Evolutionary conservation across 1,140 invertebrate genomes (phyloP), one percentile per base, ranked within the genome.

Genomic region (Temnothorax longispinosus): DNA sequence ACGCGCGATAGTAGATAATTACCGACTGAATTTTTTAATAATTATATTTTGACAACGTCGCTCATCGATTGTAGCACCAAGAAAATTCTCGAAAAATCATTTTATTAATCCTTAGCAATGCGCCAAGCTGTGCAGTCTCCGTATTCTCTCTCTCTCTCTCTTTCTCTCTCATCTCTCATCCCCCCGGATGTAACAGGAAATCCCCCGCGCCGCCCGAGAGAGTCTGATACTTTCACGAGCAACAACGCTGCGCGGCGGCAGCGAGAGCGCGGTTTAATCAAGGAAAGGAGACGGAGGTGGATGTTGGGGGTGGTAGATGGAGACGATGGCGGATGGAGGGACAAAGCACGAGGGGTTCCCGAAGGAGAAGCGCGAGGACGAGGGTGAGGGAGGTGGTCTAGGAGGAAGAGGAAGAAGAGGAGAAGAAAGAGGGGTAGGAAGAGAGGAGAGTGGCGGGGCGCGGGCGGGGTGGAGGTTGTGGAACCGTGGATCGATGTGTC

Each of bases 401-500:
- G 54, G 86, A 86, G 87, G 77, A 87, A 64, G 84, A 72, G 85
- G 86, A 78, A 69, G 82, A 85, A 71, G 85, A 84, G 65, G 87
- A 65, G 35, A 75, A 56, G 60, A 75, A 76, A 80, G 72, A 64
- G 69, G 44, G 80, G 86, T 32, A 58, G 65, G 18, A 67, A 72
- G 69, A 67, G 85, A 85, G 81, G 85, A 87, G 87, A 87, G 77
- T 81, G 87, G 80, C 80, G 77, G 62, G 86, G 80, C 62, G 87
- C 75, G 91, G 88, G 91, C 88, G 88, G 91, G 90, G 89, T 86
- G 90, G 92, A 93, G 94, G 92, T 93, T 93, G 92, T 93, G 93
- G 93, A 93, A 93, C 90, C 91, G 85, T 92, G 93, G 94, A 94
- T 95, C 94, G 94, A 95, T 95, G 94, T 95, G 94, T 94, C 94